phyloP scores from a whole-genome alignment of 1,140 invertebrate genomes.

The Chrysomallon squamiferum region DNA sequence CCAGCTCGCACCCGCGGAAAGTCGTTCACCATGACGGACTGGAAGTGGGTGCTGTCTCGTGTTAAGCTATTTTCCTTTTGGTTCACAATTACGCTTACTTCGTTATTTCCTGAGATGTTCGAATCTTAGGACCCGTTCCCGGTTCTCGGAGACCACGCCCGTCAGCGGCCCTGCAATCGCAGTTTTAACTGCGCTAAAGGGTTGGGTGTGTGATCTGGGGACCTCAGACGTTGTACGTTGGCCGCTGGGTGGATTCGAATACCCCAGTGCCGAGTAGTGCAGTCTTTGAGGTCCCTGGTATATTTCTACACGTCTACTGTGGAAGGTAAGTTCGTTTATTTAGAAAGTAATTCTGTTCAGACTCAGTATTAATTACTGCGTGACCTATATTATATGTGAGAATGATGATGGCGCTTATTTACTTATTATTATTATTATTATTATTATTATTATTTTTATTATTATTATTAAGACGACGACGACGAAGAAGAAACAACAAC shows the following conservation, averaged over 20 bases:
- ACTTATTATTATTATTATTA: no score
- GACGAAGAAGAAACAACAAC: no score
- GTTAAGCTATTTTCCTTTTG: neutral
- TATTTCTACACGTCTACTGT: neutral
- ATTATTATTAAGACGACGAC: no score
- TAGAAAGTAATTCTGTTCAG: no score
- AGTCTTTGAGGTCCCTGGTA: neutral
- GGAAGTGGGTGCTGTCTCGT: constrained; percentile 23
- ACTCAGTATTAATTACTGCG: no score
- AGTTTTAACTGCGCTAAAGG: constrained; percentile 8
- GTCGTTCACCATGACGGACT: constrained; percentile 6
- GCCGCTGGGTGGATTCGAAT: neutral
- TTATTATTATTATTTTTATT: no score
- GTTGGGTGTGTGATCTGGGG: constrained; percentile 14
- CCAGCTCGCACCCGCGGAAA: constrained; percentile 1
- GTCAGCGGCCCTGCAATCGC: constrained; percentile 16
- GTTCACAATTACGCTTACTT: constrained; percentile 8
- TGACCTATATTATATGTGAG: no score
- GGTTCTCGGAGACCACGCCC: constrained; percentile 9
- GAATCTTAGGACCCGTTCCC: constrained; percentile 16
- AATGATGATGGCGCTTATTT: no score
- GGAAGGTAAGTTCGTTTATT: no score
- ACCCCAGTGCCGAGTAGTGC: neutral
- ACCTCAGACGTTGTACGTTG: constrained; percentile 2
- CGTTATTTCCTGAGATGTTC: constrained; percentile 19